phyloP scores from a whole-genome alignment of 2,113 vertebrate genomes.

The Eulemur rufifrons region DNA sequence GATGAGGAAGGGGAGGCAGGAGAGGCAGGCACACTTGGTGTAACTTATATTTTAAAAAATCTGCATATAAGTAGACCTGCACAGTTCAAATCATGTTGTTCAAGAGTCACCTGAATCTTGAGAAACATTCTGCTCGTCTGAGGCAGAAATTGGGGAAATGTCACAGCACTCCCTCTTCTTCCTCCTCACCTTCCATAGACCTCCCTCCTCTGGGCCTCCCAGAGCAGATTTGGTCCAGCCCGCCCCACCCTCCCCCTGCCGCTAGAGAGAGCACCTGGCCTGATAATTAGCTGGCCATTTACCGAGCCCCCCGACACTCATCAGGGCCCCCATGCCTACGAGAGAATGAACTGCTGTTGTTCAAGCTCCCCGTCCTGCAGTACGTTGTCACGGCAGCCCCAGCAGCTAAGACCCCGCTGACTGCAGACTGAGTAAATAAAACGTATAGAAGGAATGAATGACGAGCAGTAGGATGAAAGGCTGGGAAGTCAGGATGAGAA shows the following conservation, averaged over 20 bases:
- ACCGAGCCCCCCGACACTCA: background rate
- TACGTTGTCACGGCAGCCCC: background rate
- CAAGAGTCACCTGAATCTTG: background rate
- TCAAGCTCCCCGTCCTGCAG: background rate
- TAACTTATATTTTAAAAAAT: background rate
- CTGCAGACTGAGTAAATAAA: background rate
- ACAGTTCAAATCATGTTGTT: background rate
- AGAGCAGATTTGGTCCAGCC: no score
- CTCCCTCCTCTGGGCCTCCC: background rate
- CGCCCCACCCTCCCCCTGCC: background rate
- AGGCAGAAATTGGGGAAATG: background rate
- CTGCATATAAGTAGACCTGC: background rate
- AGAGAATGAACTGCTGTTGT: background rate
- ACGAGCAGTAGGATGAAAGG: background rate
- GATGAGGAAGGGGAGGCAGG: background rate
- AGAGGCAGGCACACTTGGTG: background rate
- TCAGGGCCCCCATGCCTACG: background rate
- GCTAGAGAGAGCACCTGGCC: background rate
- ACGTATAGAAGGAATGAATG: background rate
- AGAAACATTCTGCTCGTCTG: background rate
- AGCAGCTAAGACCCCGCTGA: background rate
- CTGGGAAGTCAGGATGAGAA: background rate
- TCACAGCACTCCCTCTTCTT: no score
- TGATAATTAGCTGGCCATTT: background rate
- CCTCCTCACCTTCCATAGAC: no score